Percentiles rank a stretch among this genome's conserved stretches.
These are phyloP conservation scores for Fukomys damarensis DNA, from an alignment of 2,113 vertebrate species.

Conservation along the genomic window DNA sequence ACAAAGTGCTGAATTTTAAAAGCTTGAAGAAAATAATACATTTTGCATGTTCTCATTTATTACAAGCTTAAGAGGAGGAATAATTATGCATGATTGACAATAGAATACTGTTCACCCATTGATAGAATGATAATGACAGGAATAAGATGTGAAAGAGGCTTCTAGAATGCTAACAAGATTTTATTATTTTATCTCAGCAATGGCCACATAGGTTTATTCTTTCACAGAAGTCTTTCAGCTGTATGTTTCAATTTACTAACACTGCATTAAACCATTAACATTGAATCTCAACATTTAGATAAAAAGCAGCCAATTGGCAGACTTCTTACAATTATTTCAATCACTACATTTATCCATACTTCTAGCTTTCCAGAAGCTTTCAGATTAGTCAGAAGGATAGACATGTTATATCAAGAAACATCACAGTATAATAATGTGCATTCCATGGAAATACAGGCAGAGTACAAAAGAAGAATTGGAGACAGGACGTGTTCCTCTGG, in stretches of 20 bases:
- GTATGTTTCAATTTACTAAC: not conserved
- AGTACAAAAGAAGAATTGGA: fast-evolving
- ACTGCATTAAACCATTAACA: not conserved
- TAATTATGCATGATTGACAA: not conserved
- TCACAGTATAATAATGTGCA: not conserved
- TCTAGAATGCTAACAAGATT: not conserved
- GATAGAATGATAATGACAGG: not conserved
- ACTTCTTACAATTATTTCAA: not conserved
- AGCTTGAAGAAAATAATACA: not conserved
- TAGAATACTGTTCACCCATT: not conserved
- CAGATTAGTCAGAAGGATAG: not conserved
- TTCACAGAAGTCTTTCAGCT: not conserved
- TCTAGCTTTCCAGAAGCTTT: not conserved
- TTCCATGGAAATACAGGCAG: not conserved
- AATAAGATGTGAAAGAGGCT: not conserved
- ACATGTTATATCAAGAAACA: not conserved
- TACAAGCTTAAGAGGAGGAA: not conserved
- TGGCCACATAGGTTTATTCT: not conserved
- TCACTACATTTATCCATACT: not conserved
- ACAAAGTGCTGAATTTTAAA: not conserved
- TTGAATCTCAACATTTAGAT: not conserved
- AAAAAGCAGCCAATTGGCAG: not conserved
- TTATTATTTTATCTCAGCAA: not conserved
- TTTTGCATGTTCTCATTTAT: not conserved
- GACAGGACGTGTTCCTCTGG: no score